Evolutionary conservation across 2,113 vertebrate species (phyloP), one percentile per base, ranked within the genome.

Genomic region (Albula glossodonta): DNA sequence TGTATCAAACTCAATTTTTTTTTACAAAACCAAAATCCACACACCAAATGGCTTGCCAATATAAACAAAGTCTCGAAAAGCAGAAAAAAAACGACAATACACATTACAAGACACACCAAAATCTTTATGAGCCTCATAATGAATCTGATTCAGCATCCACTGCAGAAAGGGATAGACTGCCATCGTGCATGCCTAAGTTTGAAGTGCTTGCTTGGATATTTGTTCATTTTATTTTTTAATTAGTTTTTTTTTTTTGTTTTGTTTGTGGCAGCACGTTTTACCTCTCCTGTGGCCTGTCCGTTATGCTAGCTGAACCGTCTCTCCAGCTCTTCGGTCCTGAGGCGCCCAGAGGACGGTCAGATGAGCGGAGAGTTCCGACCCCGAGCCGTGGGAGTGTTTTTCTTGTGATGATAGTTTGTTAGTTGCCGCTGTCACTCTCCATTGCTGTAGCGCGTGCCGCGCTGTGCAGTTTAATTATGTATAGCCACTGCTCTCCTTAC

Each of bases 391-490:
- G 63, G 56, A 3, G 57, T 51, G 60, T 79, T 22, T 66, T 3
- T 50, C 60, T 87, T 53, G 48, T 25, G 63, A 52, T 86, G 74
- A 87, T 80, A 83, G 79, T 9, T 56, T 56, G 83, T 85, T 66
- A 86, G 84, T 84, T 86, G 87, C 51, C 85, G 82, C 56, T 77
- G 78, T 85, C 77, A 78, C 83, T 57, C 85, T 85, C 82, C 78
- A 83, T 57, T 52, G 10, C 79, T 82, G 82, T 70, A 79, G 84
- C 86, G 83, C 31, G 22, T 17, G 81, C 89, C 81, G 50, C 74
- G 63, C 87, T 79, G 82, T 57, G 78, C 52, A 79, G 17, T 84
- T 89, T 49, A 89, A 86, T 88, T 89, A 90, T 84, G 83, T 70
- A 86, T 84, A 52, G 63, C 78, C 80, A 81, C 57, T 3, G 11